Evolutionary conservation across 2,113 vertebrate genomes (phyloP).

Genomic region (Lucifuga dentata): DNA sequence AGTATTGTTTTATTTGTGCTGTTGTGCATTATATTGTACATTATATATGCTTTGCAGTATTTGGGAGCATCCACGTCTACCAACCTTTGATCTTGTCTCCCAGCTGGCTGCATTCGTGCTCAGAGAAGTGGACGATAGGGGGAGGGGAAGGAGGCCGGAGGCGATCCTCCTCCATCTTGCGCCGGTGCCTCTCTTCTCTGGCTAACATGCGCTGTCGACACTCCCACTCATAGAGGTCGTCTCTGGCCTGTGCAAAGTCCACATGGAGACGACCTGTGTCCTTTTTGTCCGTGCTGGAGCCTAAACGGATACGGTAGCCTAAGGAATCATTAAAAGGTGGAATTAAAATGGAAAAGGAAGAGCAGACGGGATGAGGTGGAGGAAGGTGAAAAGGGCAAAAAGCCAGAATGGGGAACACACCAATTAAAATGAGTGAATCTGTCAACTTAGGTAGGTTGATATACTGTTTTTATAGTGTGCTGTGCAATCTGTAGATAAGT

Average conservation of each 20-base stretch:
- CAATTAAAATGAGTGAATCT: slow-evolving; percentile 21
- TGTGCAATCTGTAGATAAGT: neutral
- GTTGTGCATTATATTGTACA: neutral
- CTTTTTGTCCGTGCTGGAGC: slow-evolving; percentile 97
- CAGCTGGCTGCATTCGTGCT: slow-evolving; percentile 93
- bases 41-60: neutral
- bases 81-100: slow-evolving; percentile 96
- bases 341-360: neutral
- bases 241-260: slow-evolving; percentile 95
- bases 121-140: slow-evolving; percentile 93
- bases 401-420: slow-evolving; percentile 1
- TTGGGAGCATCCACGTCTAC: neutral
- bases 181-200: slow-evolving; percentile 92
- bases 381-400: neutral
- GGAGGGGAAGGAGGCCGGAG: slow-evolving; percentile 92
- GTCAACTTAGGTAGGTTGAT: neutral
- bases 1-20: neutral
- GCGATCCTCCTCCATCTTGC: slow-evolving; percentile 90
- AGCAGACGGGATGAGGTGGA: neutral
- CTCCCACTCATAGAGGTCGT: slow-evolving; percentile 98
- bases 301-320: slow-evolving; percentile 94
- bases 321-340: neutral
- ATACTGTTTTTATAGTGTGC: slow-evolving; percentile 5
- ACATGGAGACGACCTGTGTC: slow-evolving; percentile 94
- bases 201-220: slow-evolving; percentile 95